phyloP scores from a whole-genome alignment of 2,888 invertebrate species.

The Cepaea hortensis region DNA sequence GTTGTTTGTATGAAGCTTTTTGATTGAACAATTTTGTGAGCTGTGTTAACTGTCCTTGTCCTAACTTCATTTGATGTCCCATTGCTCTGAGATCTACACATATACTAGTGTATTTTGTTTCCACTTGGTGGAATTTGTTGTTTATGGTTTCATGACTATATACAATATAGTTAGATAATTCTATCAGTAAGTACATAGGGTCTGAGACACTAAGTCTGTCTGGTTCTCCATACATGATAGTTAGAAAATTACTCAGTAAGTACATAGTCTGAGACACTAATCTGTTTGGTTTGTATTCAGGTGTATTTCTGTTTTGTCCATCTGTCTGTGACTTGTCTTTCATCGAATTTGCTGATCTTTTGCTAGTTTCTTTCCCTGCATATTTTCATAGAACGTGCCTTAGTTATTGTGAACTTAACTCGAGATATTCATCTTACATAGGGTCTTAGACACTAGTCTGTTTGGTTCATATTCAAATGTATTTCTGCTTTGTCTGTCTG shows the following conservation, averaged over 20 bases:
- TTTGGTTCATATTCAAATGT: not conserved
- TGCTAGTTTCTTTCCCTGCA: no score
- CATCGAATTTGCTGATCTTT: no score
- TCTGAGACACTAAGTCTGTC: no score
- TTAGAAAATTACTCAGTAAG: no score
- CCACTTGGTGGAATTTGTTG: slow-evolving; percentile 1
- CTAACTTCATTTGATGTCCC: not conserved
- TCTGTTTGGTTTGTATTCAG: not conserved
- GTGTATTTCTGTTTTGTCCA: not conserved
- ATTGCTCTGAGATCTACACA: slow-evolving; percentile 1
- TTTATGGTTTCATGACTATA: no score
- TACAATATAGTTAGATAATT: no score
- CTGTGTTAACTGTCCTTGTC: not conserved
- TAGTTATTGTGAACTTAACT: no score
- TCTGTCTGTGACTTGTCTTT: not conserved
- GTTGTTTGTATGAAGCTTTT: not conserved
- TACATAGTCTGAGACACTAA: no score
- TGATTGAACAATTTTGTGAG: not conserved
- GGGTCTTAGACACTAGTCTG: not conserved
- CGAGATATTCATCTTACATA: no score
- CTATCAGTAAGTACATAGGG: no score
- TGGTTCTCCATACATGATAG: no score
- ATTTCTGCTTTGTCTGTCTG: not conserved
- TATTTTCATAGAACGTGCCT: no score
- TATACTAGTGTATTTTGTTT: slow-evolving; percentile 12